A percentile compares a stretch with the other conserved stretches of the same genome.
These are phyloP conservation scores for Ramazzottius varieornatus DNA, from an alignment of 2,888 invertebrate species.

Conservation along the genomic window DNA sequence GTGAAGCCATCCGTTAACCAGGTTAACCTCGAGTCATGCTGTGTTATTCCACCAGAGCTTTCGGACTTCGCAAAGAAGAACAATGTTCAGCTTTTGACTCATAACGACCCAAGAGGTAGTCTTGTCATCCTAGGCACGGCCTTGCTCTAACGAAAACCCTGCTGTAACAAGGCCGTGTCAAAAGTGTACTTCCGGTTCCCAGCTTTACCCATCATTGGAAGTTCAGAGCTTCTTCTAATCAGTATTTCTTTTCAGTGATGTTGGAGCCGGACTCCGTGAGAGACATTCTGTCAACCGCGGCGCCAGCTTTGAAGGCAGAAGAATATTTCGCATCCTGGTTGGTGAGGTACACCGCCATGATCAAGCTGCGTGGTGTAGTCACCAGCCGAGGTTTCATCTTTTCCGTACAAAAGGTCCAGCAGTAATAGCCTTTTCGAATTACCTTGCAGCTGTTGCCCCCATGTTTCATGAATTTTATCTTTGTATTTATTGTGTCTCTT, in stretches of 20 bases:
- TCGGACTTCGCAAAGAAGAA: conserved; percentile 66
- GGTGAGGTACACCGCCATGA: conserved; percentile 56
- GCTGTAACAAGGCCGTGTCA: no score
- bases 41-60: conserved; percentile 69
- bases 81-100: conserved; percentile 72
- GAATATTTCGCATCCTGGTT: conserved; percentile 39
- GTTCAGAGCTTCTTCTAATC: no score
- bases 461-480: no score
- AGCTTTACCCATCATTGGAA: no score
- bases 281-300: conserved; percentile 17
- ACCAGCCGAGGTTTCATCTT: conserved; percentile 47
- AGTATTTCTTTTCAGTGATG: conserved; percentile 29
- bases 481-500: no score
- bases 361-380: conserved; percentile 68
- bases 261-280: conserved; percentile 20
- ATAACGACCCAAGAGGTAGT: conserved; percentile 68
- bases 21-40: conserved; percentile 70
- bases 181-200: no score
- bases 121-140: no score
- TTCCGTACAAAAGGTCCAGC: background rate
- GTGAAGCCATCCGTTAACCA: conserved; percentile 66
- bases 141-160: no score
- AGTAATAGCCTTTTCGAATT: no score
- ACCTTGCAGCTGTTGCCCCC: no score
- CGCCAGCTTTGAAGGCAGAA: conserved; percentile 33